Conservation (phyloP, 2,888 invertebrate species). For the Caenorhabditis panamensis region DNA sequence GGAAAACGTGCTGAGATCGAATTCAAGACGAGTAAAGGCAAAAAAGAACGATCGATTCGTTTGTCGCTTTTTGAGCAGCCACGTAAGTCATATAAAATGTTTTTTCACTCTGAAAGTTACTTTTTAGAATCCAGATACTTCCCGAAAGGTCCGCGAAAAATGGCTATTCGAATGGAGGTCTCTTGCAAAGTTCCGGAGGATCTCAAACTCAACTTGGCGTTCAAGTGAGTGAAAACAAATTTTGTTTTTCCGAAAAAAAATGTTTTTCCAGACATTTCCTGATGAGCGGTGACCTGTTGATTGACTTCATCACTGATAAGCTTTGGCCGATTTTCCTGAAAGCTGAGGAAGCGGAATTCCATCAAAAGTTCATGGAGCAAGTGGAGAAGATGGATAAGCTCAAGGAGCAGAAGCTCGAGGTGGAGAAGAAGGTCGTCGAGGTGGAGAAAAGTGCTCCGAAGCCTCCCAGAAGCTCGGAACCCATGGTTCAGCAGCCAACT, state of each 20-base stretch:
- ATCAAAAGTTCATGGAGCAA: background rate
- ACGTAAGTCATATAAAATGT: background rate
- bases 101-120: too few species aligned
- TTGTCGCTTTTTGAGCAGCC: conserved; percentile 1
- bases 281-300: conserved; percentile 18
- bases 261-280: conserved; percentile 17
- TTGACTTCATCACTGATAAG: conserved; percentile 22
- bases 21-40: background rate
- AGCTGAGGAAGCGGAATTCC: background rate
- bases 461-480: too few species aligned
- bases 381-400: too few species aligned
- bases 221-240: conserved; percentile 5
- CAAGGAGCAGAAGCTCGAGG: too few species aligned
- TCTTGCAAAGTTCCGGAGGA: background rate
- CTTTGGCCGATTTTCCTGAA: background rate
- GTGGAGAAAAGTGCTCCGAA: too few species aligned
- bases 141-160: background rate
- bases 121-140: conserved; percentile 10
- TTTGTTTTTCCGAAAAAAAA: background rate
- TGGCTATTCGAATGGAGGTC: background rate
- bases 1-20: background rate
- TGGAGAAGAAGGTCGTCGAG: too few species aligned
- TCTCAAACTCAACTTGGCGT: conserved; percentile 3
- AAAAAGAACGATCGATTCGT: background rate
- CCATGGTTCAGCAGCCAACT: too few species aligned